Evolutionary conservation across 2,797 vertebrate genomes (phyloP).

Genomic region (Sebastiscus tertius): DNA sequence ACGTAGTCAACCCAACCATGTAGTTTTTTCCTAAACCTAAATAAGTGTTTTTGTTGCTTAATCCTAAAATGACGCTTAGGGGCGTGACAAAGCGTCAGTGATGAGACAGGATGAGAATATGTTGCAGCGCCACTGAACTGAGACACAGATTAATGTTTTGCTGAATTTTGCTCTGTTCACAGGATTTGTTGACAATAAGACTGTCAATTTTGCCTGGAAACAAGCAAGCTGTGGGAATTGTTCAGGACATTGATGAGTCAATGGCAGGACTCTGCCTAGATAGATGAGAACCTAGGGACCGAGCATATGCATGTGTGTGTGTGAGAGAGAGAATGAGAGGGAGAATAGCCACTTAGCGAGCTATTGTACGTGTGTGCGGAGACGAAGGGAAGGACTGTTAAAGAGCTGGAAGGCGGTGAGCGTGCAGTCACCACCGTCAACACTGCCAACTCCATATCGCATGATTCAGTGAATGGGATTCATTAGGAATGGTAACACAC

Average conservation of each 20-base stretch:
- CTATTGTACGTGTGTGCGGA: constrained; percentile 32
- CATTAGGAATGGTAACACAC: constrained; percentile 75
- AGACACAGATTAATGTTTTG: background rate
- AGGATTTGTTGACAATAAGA: background rate
- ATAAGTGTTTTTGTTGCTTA: no score
- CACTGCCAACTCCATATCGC: constrained; percentile 77
- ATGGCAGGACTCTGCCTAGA: constrained; percentile 6
- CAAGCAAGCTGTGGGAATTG: background rate
- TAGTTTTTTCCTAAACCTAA: no score
- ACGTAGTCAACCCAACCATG: no score
- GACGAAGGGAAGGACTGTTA: constrained; percentile 64
- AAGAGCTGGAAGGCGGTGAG: constrained; percentile 61
- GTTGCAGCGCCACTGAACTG: background rate
- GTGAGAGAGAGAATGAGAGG: background rate
- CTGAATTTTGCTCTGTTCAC: background rate
- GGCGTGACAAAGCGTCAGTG: no score
- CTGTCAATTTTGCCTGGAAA: background rate
- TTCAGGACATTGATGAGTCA: background rate
- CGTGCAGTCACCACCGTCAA: constrained; percentile 65
- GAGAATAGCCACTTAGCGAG: constrained; percentile 21
- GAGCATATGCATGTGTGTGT: background rate
- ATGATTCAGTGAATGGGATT: constrained; percentile 83
- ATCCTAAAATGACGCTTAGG: no score
- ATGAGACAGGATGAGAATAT: fast-evolving
- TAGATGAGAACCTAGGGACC: constrained; percentile 4